Percentiles rank a stretch among this genome's conserved stretches.
Evolutionary conservation across 2,888 invertebrate species (phyloP).

Genomic region (Erebia aethiops): DNA sequence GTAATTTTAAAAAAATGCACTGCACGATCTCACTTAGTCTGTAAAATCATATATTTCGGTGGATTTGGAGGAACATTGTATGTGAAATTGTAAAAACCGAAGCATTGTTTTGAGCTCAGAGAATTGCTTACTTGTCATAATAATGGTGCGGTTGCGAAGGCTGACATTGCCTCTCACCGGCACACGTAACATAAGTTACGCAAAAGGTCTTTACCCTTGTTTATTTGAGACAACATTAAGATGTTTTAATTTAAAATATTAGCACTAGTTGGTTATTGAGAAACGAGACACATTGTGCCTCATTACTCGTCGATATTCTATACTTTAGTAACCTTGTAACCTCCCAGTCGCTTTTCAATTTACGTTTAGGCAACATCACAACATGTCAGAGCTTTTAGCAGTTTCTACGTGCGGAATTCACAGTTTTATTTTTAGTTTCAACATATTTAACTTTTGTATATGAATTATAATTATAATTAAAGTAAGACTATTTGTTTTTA

Average conservation of each 20-base stretch:
- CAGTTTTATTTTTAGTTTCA: slow-evolving; percentile 52
- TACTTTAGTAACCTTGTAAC: slow-evolving; percentile 41
- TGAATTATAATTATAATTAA: too few species aligned
- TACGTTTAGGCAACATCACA: slow-evolving; percentile 53
- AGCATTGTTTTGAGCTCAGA: slow-evolving; percentile 51
- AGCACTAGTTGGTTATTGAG: slow-evolving; percentile 62
- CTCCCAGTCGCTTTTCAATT: slow-evolving; percentile 60
- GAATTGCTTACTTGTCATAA: slow-evolving; percentile 63
- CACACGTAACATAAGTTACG: slow-evolving; percentile 74
- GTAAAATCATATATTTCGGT: slow-evolving; percentile 30
- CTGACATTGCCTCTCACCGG: slow-evolving; percentile 82
- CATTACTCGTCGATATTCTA: slow-evolving; percentile 33
- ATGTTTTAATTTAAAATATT: slow-evolving; percentile 75
- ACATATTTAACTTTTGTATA: slow-evolving; percentile 43
- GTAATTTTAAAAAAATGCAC: slow-evolving; percentile 21
- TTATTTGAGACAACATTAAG: slow-evolving; percentile 77
- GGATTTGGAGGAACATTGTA: slow-evolving; percentile 21
- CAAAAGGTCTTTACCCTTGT: slow-evolving; percentile 81
- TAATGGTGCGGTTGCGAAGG: slow-evolving; percentile 57
- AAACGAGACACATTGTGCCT: slow-evolving; percentile 54
- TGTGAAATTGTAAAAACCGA: slow-evolving; percentile 39
- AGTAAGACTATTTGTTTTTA: slow-evolving; percentile 6
- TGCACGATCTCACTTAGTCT: slow-evolving; percentile 24
- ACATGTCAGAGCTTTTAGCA: slow-evolving; percentile 55
- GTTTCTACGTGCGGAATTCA: slow-evolving; percentile 44